Evolutionary conservation across 2,888 invertebrate species (phyloP).

Genomic region (Zaprionus bogoriensis): DNA sequence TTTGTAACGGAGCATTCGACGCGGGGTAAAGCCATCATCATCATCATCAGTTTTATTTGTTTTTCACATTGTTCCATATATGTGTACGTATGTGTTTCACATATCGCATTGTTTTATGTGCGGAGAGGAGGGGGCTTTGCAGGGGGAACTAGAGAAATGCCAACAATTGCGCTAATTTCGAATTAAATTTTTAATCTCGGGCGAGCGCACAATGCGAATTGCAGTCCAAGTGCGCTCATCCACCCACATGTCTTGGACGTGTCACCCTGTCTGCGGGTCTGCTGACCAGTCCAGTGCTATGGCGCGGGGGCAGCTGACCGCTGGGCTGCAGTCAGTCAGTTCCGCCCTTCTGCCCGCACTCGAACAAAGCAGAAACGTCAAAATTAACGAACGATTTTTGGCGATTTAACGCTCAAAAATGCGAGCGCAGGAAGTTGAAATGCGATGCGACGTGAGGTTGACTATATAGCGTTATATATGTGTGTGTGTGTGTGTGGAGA

Average conservation of each 20-base stretch:
- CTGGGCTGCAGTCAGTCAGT: conserved; percentile 50
- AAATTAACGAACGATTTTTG: conserved; percentile 76
- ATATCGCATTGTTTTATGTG: conserved; percentile 34
- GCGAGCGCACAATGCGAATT: conserved; percentile 41
- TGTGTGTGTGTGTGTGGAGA: conserved; percentile 29
- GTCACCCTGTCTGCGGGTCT: conserved; percentile 67
- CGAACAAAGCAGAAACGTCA: conserved; percentile 71
- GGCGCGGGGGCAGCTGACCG: conserved; percentile 57
- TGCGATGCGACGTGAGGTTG: conserved; percentile 38
- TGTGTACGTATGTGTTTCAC: too few species aligned
- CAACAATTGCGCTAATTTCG: conserved; percentile 81
- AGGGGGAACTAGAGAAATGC: conserved; percentile 48
- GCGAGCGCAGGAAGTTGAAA: conserved; percentile 65
- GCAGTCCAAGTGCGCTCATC: conserved; percentile 39
- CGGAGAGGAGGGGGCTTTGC: conserved; percentile 6
- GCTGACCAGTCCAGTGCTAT: conserved; percentile 30
- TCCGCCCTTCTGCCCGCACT: background rate
- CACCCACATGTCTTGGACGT: conserved; percentile 64
- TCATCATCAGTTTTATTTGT: conserved; percentile 62
- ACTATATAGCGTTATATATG: background rate
- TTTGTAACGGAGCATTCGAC: conserved; percentile 22
- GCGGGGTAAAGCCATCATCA: conserved; percentile 3
- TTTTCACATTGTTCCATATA: too few species aligned
- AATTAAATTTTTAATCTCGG: conserved; percentile 78
- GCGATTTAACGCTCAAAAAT: conserved; percentile 74